A percentile compares a stretch with the other conserved stretches of the same genome.
These are phyloP conservation scores for Myodes glareolus DNA, from an alignment of 2,113 vertebrate species.

Conservation along the genomic window DNA sequence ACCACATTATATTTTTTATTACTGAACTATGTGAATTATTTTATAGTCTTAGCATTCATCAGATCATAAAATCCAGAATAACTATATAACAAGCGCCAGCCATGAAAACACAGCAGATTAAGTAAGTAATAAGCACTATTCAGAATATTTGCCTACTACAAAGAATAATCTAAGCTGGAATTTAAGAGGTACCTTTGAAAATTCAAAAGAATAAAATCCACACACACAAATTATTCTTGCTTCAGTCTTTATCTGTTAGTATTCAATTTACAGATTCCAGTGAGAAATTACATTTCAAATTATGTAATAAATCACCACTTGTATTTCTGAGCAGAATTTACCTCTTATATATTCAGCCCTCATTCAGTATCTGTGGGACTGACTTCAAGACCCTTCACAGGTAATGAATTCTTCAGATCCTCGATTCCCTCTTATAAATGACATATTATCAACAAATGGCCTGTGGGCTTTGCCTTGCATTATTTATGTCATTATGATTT, in stretches of 20 bases:
- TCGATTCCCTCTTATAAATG: not conserved
- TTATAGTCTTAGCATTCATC: not conserved
- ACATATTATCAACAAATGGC: not conserved
- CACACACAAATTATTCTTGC: not conserved
- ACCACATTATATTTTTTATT: not conserved
- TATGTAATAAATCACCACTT: not conserved
- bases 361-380: not conserved
- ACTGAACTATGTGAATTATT: not conserved
- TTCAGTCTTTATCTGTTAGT: not conserved
- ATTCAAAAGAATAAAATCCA: not conserved
- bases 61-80: not conserved
- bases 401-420: not conserved
- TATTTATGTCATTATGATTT: not conserved
- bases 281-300: not conserved
- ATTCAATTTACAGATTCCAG: not conserved
- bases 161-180: not conserved
- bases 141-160: not conserved
- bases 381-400: not conserved
- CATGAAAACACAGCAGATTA: not conserved
- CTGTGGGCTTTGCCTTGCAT: fast-evolving
- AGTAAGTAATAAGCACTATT: not conserved
- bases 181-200: not conserved
- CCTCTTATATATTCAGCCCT: not conserved
- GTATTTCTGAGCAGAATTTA: not conserved
- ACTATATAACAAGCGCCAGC: not conserved